phyloP scores from a whole-genome alignment of 2,888 invertebrate species.

The Euspilapteryx auroguttella region DNA sequence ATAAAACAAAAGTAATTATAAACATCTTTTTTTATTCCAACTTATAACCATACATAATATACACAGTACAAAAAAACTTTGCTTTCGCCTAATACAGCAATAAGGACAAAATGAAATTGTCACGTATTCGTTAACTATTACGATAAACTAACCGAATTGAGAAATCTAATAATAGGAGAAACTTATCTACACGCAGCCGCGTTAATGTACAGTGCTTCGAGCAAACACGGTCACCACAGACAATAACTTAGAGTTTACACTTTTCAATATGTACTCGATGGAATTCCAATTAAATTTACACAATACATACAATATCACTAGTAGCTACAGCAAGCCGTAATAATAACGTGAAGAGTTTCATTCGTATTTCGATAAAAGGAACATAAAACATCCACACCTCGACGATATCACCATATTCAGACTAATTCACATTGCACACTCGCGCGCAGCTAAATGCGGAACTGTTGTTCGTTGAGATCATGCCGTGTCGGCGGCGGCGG shows the following conservation, averaged over 20 bases:
- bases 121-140: slow-evolving; percentile 44
- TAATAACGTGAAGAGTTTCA: slow-evolving; percentile 49
- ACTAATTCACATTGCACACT: slow-evolving; percentile 58
- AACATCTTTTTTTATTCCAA: slow-evolving; percentile 62
- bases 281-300: slow-evolving; percentile 61
- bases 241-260: slow-evolving; percentile 58
- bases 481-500: slow-evolving; percentile 17
- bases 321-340: slow-evolving; percentile 54
- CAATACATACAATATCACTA: slow-evolving; percentile 58
- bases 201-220: slow-evolving; percentile 59
- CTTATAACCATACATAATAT: slow-evolving; percentile 79
- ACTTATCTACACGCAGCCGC: slow-evolving; percentile 53
- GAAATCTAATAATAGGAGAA: slow-evolving; percentile 55
- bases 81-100: slow-evolving; percentile 59
- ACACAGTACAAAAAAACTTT: slow-evolving; percentile 82
- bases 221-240: slow-evolving; percentile 52
- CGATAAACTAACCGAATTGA: slow-evolving; percentile 54
- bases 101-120: slow-evolving; percentile 57
- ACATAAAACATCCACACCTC: slow-evolving; percentile 59
- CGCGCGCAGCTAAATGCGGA: slow-evolving; percentile 54
- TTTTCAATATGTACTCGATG: slow-evolving; percentile 60
- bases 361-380: slow-evolving; percentile 60
- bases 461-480: slow-evolving; percentile 59
- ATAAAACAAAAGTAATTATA: slow-evolving; percentile 38
- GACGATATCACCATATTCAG: slow-evolving; percentile 57